Conservation (phyloP, 2,113 vertebrate species). For the Nycticryphes semicollaris region DNA sequence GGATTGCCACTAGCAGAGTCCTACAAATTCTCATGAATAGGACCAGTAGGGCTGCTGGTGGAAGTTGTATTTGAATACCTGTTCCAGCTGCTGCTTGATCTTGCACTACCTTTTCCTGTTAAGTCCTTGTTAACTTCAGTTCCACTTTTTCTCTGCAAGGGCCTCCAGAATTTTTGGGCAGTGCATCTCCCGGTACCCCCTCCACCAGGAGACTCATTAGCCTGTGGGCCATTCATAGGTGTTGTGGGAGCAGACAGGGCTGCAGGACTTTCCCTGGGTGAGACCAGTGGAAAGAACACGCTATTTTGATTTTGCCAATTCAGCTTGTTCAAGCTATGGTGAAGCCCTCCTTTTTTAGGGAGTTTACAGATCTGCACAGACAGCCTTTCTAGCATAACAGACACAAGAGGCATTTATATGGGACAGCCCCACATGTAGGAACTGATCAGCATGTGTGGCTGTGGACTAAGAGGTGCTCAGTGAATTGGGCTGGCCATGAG, state of each 20-base stretch:
- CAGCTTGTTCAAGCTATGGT: background rate
- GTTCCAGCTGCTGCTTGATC: background rate
- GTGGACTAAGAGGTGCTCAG: background rate
- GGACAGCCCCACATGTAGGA: background rate
- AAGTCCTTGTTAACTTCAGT: background rate
- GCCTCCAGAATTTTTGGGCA: background rate
- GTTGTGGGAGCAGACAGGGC: background rate
- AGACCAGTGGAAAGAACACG: background rate
- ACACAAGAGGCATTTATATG: background rate
- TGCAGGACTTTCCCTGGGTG: background rate
- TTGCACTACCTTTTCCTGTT: background rate
- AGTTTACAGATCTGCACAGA: background rate
- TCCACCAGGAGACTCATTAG: background rate
- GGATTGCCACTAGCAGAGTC: background rate
- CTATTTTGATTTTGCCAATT: background rate
- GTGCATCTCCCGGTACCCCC: accelerated
- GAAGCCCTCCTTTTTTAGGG: background rate
- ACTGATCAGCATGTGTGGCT: background rate
- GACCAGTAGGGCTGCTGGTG: background rate
- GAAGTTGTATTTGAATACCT: background rate
- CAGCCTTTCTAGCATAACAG: background rate
- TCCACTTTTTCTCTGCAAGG: background rate
- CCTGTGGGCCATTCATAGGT: background rate
- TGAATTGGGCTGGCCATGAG: background rate
- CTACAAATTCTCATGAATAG: background rate